Evolutionary conservation across 2,888 invertebrate genomes (phyloP), one percentile per base, ranked within the genome.

Genomic region (Falcaria lacertinaria): DNA sequence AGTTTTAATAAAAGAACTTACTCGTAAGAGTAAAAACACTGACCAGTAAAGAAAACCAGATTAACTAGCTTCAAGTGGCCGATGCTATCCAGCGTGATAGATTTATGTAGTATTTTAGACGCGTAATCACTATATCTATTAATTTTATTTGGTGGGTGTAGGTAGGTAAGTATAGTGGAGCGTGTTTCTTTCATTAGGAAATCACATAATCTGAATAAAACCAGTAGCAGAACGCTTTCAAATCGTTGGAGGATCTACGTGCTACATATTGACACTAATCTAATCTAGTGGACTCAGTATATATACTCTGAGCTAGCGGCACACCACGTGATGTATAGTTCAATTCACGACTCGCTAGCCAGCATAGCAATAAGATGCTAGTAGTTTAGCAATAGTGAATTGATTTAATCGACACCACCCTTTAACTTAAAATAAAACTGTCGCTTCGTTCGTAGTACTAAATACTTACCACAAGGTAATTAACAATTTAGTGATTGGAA

Each of bases 291-390:
- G n/a, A n/a, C n/a, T n/a, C n/a, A n/a, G n/a, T n/a, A n/a, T n/a
- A n/a, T n/a, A n/a, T 55, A 57, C 50, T 51, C 54, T 50, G 43
- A 55, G 57, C 62, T 57, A 57, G 61, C 48, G 58, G 38, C 50
- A 52, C 44, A 47, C 59, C 63, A 60, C 66, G 68, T 71, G 69
- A 76, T 64, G 57, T n/a, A 65, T 47, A 62, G 64, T 64, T 68
- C 73, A 78, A 82, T 83, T 81, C 75, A 79, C 69, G 66, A 63
- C 60, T 52, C 57, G 64, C 68, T 52, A 57, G 52, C 52, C 54
- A 50, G 80, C 75, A 80, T 81, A 74, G 65, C 64, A 82, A 82
- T 80, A 69, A 81, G 60, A 45, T 39, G 43, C 33, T 44, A 36
- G 46, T 40, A 39, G 37, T 41, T 39, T 39, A 13, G 34, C 45